These are phyloP conservation scores for Lordiphosa andalusiaca DNA, from an alignment of 2,888 invertebrate genomes.

Conservation along the genomic window DNA sequence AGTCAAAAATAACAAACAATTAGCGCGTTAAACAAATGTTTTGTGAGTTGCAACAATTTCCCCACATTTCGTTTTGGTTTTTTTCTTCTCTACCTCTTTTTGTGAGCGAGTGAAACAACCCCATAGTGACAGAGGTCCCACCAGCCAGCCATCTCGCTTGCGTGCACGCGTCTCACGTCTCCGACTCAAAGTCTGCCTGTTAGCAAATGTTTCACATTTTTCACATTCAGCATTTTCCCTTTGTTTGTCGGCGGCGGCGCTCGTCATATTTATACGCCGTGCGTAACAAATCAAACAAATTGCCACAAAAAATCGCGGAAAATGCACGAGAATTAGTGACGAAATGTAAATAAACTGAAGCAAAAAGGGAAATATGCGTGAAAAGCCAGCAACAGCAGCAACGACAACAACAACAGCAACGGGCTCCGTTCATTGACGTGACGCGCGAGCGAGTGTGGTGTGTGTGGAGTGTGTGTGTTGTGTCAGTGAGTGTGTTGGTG, in stretches of 20 bases:
- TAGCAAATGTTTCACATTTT: conserved; percentile 49
- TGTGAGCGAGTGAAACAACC: conserved; percentile 63
- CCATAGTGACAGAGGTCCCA: conserved; percentile 14
- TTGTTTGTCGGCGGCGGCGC: conserved; percentile 71
- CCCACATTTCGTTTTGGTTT: conserved; percentile 64
- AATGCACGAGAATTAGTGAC: conserved; percentile 43
- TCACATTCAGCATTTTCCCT: conserved; percentile 74
- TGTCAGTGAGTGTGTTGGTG: conserved; percentile 32
- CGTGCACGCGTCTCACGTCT: conserved; percentile 40
- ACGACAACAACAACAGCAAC: conserved; percentile 52
- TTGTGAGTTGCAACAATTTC: conserved; percentile 57
- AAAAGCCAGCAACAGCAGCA: conserved; percentile 55
- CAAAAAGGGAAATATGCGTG: conserved; percentile 60
- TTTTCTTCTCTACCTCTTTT: conserved; percentile 71
- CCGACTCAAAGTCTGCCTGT: conserved; percentile 64
- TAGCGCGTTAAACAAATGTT: conserved; percentile 47
- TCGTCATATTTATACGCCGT: conserved; percentile 65
- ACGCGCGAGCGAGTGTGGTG: conserved; percentile 62
- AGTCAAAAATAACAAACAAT: conserved; percentile 17
- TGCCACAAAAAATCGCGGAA: conserved; percentile 43
- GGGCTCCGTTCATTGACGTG: conserved; percentile 76
- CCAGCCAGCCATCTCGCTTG: conserved; percentile 43
- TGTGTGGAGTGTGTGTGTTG: conserved; percentile 26
- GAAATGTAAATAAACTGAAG: conserved; percentile 67
- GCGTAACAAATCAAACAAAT: conserved; percentile 65